Percentiles rank a stretch among this genome's conserved stretches.
Conservation (phyloP, 2,797 vertebrate species). For the Xerus rutilus region DNA sequence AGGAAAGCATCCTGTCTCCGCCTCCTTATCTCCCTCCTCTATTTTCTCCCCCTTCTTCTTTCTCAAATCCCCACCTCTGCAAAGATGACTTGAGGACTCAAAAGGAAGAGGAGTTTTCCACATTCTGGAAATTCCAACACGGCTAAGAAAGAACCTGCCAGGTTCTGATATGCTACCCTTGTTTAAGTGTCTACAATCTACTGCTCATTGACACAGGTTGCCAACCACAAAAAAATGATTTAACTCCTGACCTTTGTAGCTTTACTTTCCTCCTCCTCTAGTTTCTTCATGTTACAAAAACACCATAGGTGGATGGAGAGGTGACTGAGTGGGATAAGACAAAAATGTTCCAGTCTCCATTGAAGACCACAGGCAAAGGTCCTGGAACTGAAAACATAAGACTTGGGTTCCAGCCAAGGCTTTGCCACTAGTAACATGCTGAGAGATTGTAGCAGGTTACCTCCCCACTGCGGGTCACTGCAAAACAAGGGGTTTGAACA, state of each 20-base stretch:
- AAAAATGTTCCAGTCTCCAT: background rate
- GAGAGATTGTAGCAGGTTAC: background rate
- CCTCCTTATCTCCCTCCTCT: background rate
- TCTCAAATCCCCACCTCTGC: background rate
- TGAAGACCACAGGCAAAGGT: constrained; percentile 32
- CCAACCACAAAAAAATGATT: background rate
- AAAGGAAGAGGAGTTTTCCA: background rate
- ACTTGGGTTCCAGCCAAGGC: background rate
- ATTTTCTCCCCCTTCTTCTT: background rate
- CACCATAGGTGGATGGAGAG: background rate
- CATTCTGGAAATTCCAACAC: constrained; percentile 42
- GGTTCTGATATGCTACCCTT: background rate
- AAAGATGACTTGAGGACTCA: constrained; percentile 31
- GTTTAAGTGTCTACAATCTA: background rate
- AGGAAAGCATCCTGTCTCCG: background rate
- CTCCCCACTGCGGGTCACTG: background rate
- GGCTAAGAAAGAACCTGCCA: constrained; percentile 17
- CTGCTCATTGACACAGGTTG: background rate
- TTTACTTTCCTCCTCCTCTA: background rate
- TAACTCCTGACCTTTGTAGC: background rate
- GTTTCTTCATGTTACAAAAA: constrained; percentile 47
- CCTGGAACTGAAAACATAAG: constrained; percentile 41
- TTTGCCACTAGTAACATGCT: constrained; percentile 15
- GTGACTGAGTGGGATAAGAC: background rate
- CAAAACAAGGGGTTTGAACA: constrained; percentile 25